phyloP scores from a whole-genome alignment of 2,888 invertebrate genomes.

The Drosophila hamatofila region DNA sequence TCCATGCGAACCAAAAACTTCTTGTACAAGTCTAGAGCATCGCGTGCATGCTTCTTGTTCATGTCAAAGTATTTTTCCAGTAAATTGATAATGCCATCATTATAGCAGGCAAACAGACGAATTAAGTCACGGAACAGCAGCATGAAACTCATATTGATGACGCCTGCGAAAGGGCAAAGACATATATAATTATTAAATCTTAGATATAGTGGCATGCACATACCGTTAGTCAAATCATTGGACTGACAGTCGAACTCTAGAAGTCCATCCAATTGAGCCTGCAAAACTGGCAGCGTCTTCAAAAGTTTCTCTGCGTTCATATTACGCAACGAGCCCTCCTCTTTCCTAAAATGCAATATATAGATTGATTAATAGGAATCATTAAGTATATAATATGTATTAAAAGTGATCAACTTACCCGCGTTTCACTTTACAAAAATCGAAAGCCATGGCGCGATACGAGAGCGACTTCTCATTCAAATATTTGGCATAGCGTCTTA shows the following conservation, averaged over 20 bases:
- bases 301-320: conserved; percentile 99
- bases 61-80: conserved; percentile 99
- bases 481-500: conserved; percentile 99
- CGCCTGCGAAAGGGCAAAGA: conserved; percentile 86
- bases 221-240: conserved; percentile 96
- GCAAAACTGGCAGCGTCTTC: conserved; percentile 97
- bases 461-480: conserved; percentile 99
- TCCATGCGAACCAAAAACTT: conserved; percentile 99
- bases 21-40: conserved; percentile 99
- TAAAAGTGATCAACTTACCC: conserved; percentile 89
- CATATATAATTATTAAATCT: neutral
- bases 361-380: neutral
- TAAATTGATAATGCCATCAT: conserved; percentile 99
- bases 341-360: conserved; percentile 89
- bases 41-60: conserved; percentile 99
- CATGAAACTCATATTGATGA: conserved; percentile 99
- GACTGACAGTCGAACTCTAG: conserved; percentile 99
- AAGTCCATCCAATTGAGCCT: conserved; percentile 97
- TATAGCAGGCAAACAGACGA: conserved; percentile 99
- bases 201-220: neutral
- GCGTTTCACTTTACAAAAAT: conserved; percentile 99
- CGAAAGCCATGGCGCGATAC: conserved; percentile 99
- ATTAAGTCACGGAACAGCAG: conserved; percentile 99
- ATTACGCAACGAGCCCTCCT: conserved; percentile 97
- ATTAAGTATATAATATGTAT: neutral